Conservation (phyloP, 2,888 invertebrate species). For the Drosophila melanocephala region DNA sequence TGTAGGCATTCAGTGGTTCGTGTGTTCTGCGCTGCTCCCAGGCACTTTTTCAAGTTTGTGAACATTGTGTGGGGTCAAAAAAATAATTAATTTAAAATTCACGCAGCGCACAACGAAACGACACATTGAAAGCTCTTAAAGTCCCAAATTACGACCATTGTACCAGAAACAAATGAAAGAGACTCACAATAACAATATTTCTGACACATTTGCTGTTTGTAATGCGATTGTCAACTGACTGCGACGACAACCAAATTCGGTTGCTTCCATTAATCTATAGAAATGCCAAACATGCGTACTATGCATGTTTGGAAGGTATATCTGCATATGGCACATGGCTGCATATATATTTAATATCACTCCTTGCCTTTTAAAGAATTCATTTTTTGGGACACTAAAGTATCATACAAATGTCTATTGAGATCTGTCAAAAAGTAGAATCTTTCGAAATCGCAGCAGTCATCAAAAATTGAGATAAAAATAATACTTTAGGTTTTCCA, state of each 20-base stretch:
- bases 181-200: slow-evolving; percentile 71
- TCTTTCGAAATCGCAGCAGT: not conserved
- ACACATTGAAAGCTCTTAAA: slow-evolving; percentile 82
- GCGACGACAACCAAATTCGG: slow-evolving; percentile 68
- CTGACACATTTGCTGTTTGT: slow-evolving; percentile 77
- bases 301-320: not conserved
- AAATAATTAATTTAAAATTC: slow-evolving; percentile 82
- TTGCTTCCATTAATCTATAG: slow-evolving; percentile 49
- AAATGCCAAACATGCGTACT: slow-evolving; percentile 48
- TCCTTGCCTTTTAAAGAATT: not conserved
- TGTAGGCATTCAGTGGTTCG: slow-evolving; percentile 42
- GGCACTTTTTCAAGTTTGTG: slow-evolving; percentile 25
- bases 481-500: not conserved
- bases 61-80: slow-evolving; percentile 79
- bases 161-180: slow-evolving; percentile 74
- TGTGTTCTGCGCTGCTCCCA: slow-evolving; percentile 28
- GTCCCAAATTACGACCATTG: slow-evolving; percentile 80
- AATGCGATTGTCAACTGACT: slow-evolving; percentile 71
- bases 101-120: slow-evolving; percentile 71
- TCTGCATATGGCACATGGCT: not conserved
- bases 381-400: not conserved
- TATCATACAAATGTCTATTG: not conserved
- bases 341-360: not conserved
- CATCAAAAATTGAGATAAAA: not conserved
- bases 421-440: not conserved